Base-by-base conservation (phyloP, 2,888 invertebrate species). In the Opisthograptis luteolata region DNA sequence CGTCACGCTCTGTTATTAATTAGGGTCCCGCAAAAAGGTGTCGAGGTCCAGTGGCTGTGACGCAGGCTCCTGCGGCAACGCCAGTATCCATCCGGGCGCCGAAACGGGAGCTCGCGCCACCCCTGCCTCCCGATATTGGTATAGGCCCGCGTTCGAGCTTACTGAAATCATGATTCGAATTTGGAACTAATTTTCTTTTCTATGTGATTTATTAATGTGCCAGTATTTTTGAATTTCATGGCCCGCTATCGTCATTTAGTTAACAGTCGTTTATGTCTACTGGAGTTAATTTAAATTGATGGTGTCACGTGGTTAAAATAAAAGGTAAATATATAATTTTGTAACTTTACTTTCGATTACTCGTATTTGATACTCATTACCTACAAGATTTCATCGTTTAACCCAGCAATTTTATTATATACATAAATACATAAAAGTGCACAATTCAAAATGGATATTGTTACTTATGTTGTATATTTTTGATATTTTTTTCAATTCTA, bases 11-110 rank as follows among this genome's bases (percentile, higher is more conserved):
- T 74, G 79, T 82, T 82, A 87, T 88, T 87, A 87, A 87, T 87
- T 85, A 86, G 87, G 84, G 82, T 77, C 75, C 84, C 84, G 66
- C 77, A 84, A 87, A 84, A 85, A 87, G 84, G 87, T 86, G 85
- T 77, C 81, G 79, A 76, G 84, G 82, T 84, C 83, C 85, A 79
- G 76, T 64, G 69, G 74, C 71, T 75, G 76, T 87, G 88, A 87
- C 88, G 88, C 86, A 87, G 84, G 78, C 84, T 87, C 84, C 86
- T 84, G 87, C 84, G 80, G 85, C 84, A 84, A 70, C 74, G 74
- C 69, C 85, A 87, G 87, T 87, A 74, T 74, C 77, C 78, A 77
- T 74, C 76, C 78, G 75, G 65, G 76, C 58, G 71, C 70, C 76
- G 76, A 56, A 60, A 69, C 58, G 81, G 70, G 65, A 70, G 70